Evolutionary conservation across 2,113 vertebrate species (phyloP).

Genomic region (Heptranchias perlo): DNA sequence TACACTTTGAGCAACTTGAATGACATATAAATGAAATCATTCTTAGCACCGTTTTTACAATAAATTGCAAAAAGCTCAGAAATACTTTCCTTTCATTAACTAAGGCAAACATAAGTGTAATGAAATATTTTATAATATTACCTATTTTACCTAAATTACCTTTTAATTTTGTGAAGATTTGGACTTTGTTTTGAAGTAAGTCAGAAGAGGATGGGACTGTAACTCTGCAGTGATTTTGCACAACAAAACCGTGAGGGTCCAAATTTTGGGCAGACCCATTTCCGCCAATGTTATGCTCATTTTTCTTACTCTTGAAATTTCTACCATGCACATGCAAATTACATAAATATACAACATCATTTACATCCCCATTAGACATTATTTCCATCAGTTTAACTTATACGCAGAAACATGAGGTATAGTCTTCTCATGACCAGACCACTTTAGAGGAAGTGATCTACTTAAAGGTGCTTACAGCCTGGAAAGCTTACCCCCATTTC

Average conservation of each 20-base stretch:
- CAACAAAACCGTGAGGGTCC: neutral
- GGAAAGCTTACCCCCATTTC: neutral
- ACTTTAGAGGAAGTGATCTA: neutral
- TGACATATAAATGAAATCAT: neutral
- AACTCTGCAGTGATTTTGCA: neutral
- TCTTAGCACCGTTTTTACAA: neutral
- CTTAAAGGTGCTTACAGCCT: neutral
- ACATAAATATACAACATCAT: neutral
- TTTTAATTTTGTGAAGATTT: constrained; percentile 61
- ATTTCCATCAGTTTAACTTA: neutral
- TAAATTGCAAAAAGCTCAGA: neutral
- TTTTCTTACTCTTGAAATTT: neutral
- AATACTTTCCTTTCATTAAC: neutral
- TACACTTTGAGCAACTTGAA: neutral
- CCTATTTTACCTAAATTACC: no score
- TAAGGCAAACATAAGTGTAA: neutral
- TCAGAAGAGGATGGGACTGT: neutral
- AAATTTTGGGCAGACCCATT: neutral
- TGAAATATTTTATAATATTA: constrained; percentile 79
- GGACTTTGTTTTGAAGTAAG: neutral
- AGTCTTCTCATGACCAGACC: neutral
- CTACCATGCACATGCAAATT: neutral
- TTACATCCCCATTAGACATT: neutral
- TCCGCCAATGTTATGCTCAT: neutral
- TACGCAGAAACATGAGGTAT: neutral